Percentiles rank a stretch among this genome's conserved stretches.
Evolutionary conservation across 2,888 invertebrate genomes (phyloP).

Genomic region (Brachycybe producta): DNA sequence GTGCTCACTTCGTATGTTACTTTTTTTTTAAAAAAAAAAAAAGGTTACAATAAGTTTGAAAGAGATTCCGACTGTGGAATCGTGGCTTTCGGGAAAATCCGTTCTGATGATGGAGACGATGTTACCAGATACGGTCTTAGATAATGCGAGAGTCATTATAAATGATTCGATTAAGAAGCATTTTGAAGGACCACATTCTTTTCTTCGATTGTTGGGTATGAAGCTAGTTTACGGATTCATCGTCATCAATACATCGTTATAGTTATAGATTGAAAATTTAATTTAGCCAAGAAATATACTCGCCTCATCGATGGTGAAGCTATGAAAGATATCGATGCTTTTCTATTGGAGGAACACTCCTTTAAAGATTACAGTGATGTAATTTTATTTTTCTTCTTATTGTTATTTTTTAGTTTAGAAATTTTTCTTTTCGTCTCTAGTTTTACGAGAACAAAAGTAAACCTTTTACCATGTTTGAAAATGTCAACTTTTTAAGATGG

Average conservation of each 20-base stretch:
- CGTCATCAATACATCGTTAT: background rate
- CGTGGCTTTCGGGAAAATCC: conserved; percentile 4
- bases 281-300: conserved; percentile 2
- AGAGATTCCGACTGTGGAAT: conserved; percentile 10
- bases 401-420: background rate
- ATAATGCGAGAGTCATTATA: background rate
- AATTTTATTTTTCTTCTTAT: background rate
- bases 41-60: background rate
- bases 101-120: conserved; percentile 7
- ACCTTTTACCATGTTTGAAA: too few species aligned
- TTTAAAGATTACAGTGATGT: conserved; percentile 13
- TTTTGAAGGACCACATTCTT: background rate
- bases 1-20: background rate
- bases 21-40: background rate
- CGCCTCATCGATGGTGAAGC: conserved; percentile 1
- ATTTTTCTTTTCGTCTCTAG: too few species aligned
- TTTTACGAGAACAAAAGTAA: too few species aligned
- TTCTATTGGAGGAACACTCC: background rate
- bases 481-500: too few species aligned
- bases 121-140: conserved; percentile 1
- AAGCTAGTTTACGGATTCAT: background rate
- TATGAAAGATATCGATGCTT: conserved; percentile 2
- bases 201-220: background rate
- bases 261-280: background rate
- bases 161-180: background rate